Base-by-base conservation (phyloP, 2,888 invertebrate genomes). In the Entomobrya proxima region DNA sequence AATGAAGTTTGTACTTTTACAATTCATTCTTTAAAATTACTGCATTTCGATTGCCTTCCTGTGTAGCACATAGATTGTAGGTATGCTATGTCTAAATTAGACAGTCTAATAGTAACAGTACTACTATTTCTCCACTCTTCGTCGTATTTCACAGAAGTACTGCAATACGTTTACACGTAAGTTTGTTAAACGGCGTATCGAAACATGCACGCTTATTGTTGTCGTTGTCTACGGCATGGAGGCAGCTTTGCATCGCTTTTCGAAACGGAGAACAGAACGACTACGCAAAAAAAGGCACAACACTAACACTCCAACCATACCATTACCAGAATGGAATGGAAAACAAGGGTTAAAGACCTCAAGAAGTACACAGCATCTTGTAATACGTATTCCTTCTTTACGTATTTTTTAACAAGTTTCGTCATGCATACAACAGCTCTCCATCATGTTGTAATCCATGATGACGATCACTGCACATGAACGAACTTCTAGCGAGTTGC, bases 291-390 rank as follows among this genome's bases (percentile, higher is more conserved):
- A 77, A 67, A 83, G 76, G 69, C 67, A 69, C 55, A 77, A 32
- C 77, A 52, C 4, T 13, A 30, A 2, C 52, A 61, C 69, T 74
- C 61, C 80, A 82, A 64, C 64, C 32, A 1, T 75, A 64, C 74
- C 50, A 58, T 64, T 82, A 55, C 78, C 47, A 84, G 78, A 52
- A 77, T 55, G 85, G 75, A 85, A 79, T 85, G 85, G 85, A 85
- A 78, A 80, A 67, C 44, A 85, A 85, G 85, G 85, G 85, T 85
- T 85, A 85, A 85, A 85, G 85, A 85, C 85, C 85, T 85, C 85
- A 75, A 79, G 72, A 81, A 72, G 61, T 69, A 74, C 74, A 75
- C 72, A 85, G 64, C 79, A 37, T 79, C 85, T 84, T 84, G 72
- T 69, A n/a, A n/a, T n/a, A n/a, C 78, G 50, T 85, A 75, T 78